A percentile compares a stretch with the other conserved stretches of the same genome.
Evolutionary conservation across 2,113 vertebrate genomes (phyloP).

Genomic region (pig (Sus scrofa)): T2T-Sscrofa CM000824.6:69039001-69039500

Average conservation of each 20-base stretch:
- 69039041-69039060: slow-evolving; percentile 35
- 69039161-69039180: neutral
- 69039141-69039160: slow-evolving; percentile 13
- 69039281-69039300: neutral
- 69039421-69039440: slow-evolving; percentile 10
- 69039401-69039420: slow-evolving; percentile 14
- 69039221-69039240: neutral
- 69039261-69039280: neutral
- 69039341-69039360: neutral
- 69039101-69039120: slow-evolving; percentile 61
- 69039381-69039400: neutral
- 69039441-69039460: slow-evolving; percentile 36
- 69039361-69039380: neutral
- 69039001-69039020: neutral
- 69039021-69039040: neutral
- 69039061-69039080: neutral
- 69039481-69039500: slow-evolving; percentile 1
- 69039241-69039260: neutral
- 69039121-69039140: neutral
- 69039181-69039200: neutral
- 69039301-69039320: neutral
- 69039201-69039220: slow-evolving; percentile 33
- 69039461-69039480: slow-evolving; percentile 47
- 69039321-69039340: slow-evolving; percentile 7
- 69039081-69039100: neutral